phyloP scores from a whole-genome alignment of 2,888 invertebrate genomes.

The Eupithecia centaureata region DNA sequence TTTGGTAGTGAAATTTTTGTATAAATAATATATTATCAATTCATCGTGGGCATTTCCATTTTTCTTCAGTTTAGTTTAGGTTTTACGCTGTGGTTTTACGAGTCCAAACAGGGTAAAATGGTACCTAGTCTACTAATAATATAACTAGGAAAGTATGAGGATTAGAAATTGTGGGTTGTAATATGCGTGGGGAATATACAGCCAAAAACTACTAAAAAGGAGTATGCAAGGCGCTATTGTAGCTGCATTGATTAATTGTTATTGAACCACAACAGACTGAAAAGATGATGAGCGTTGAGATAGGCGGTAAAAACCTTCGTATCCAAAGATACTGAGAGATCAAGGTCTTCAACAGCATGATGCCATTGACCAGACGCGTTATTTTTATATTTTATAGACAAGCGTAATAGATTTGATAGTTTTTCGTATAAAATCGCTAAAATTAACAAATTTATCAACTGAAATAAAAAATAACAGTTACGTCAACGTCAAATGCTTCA shows the following conservation, averaged over 20 bases:
- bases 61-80: neutral
- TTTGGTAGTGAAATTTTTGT: neutral
- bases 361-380: conserved; percentile 23
- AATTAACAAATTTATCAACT: neutral
- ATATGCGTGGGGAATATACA: no score
- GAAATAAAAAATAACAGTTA: no score
- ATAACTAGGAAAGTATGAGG: no score
- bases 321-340: neutral
- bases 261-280: no score
- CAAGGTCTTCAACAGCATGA: neutral
- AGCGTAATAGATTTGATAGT: conserved; percentile 16
- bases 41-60: neutral
- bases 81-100: no score
- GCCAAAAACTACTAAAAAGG: no score
- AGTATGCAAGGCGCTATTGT: no score
- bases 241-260: no score
- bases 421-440: conserved; percentile 8
- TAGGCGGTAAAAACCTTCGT: neutral
- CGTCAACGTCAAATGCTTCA: neutral
- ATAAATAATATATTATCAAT: neutral
- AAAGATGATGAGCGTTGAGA: no score
- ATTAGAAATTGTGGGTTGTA: no score
- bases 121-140: no score
- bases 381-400: conserved; percentile 19
- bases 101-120: no score